Evolutionary conservation across 2,888 invertebrate genomes (phyloP).

Genomic region (Euplexia lucipara): DNA sequence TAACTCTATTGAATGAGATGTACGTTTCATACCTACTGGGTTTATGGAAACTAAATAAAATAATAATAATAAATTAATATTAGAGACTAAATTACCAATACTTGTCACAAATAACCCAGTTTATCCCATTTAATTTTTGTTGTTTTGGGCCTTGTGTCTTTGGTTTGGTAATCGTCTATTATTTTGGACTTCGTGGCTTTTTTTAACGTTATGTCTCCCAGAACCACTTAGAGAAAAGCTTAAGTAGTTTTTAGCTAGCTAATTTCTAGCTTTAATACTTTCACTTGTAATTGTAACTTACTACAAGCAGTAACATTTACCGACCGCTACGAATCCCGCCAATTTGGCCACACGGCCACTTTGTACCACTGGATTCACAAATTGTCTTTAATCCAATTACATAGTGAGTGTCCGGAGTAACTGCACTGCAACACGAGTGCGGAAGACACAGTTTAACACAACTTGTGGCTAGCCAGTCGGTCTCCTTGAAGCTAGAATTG

Average conservation of each 20-base stretch:
- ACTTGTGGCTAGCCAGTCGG: conserved; percentile 16
- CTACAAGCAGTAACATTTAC: neutral
- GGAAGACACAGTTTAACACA: conserved; percentile 56
- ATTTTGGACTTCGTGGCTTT: too few species aligned
- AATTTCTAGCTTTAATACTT: too few species aligned
- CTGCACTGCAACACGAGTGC: conserved; percentile 44
- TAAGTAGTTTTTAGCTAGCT: too few species aligned
- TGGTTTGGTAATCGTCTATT: too few species aligned
- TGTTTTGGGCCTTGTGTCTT: too few species aligned
- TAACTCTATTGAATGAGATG: conserved; percentile 32
- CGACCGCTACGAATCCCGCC: neutral
- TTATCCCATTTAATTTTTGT: too few species aligned
- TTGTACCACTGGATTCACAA: conserved; percentile 35
- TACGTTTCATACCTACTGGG: conserved; percentile 1
- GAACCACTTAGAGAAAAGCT: too few species aligned
- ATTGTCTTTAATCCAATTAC: conserved; percentile 62
- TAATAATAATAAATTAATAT: neutral
- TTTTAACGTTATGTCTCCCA: too few species aligned
- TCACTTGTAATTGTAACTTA: too few species aligned
- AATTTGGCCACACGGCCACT: conserved; percentile 22
- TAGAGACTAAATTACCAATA: neutral
- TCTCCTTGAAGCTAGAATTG: conserved; percentile 35
- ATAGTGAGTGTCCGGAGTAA: conserved; percentile 18
- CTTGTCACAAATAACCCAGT: neutral
- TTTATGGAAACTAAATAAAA: conserved; percentile 11